phyloP scores from a whole-genome alignment of 2,888 invertebrate species.

The Schizaphis graminum region DNA sequence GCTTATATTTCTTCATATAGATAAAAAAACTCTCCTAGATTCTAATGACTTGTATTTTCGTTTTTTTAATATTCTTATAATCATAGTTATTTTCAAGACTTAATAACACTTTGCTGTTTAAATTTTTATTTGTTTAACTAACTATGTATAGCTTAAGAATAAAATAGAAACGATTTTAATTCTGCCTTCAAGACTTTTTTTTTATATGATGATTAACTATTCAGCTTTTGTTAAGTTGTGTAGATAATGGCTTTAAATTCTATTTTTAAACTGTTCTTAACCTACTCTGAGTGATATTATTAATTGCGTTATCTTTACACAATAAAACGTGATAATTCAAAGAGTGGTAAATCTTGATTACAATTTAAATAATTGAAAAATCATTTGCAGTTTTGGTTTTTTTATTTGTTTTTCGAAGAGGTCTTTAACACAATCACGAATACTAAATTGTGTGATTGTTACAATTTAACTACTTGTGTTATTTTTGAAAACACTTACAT shows the following conservation, averaged over 20 bases:
- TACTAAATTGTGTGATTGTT: neutral
- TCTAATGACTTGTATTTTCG: neutral
- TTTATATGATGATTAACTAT: constrained; percentile 22
- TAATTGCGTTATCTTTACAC: constrained; percentile 27
- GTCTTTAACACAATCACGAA: neutral
- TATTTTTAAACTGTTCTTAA: constrained; percentile 24
- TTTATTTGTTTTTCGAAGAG: neutral
- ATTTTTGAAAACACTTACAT: constrained; percentile 13
- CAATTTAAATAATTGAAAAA: constrained; percentile 45
- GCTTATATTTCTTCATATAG: neutral
- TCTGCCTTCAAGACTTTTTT: neutral
- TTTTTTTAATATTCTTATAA: neutral
- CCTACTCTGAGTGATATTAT: neutral
- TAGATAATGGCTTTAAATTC: constrained; percentile 16
- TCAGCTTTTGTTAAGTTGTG: neutral
- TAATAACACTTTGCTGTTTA: neutral
- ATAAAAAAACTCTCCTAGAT: neutral
- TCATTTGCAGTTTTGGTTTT: neutral
- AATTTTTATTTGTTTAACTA: neutral
- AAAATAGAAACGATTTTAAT: neutral
- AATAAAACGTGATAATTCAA: constrained; percentile 12
- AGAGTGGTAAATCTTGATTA: constrained; percentile 37
- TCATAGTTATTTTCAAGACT: too few species aligned
- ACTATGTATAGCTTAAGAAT: neutral
- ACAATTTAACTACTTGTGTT: neutral